phyloP scores from a whole-genome alignment of 2,113 vertebrate genomes.

The Odobenus rosmarus region DNA sequence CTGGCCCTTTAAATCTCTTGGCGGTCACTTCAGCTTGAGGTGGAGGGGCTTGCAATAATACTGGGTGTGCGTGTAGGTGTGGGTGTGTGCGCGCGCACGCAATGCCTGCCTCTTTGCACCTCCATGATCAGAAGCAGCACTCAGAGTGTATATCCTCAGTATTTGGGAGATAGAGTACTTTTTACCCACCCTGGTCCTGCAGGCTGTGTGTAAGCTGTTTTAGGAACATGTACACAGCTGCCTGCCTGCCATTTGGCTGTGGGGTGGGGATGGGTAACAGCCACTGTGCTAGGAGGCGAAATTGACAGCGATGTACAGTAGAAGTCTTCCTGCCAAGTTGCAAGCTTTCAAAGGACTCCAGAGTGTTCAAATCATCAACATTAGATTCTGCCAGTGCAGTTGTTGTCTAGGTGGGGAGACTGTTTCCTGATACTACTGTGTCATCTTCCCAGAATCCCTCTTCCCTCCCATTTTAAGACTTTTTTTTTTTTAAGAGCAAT shows the following conservation, averaged over 20 bases:
- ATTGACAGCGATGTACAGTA: background rate
- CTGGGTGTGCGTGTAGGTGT: too few relatives aligned
- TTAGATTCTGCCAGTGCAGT: background rate
- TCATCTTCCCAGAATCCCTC: background rate
- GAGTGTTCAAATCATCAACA: background rate
- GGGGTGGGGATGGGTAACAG: background rate
- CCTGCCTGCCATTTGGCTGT: background rate
- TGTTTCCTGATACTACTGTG: background rate
- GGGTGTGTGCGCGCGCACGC: accelerated
- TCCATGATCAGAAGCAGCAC: background rate
- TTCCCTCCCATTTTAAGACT: background rate
- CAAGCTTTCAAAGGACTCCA: background rate
- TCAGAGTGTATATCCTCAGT: background rate
- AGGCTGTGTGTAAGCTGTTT: background rate
- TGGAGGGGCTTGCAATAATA: background rate
- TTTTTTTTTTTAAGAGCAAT: background rate
- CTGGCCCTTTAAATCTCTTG: background rate
- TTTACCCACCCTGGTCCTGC: background rate
- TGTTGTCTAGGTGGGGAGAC: background rate
- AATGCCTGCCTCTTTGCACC: background rate
- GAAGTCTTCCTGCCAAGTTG: background rate
- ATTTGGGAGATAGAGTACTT: background rate
- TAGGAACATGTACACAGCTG: background rate
- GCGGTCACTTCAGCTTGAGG: background rate
- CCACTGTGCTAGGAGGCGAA: background rate